phyloP scores from a whole-genome alignment of 2,797 vertebrate genomes.

The Acrocephalus scirpaceus region DNA sequence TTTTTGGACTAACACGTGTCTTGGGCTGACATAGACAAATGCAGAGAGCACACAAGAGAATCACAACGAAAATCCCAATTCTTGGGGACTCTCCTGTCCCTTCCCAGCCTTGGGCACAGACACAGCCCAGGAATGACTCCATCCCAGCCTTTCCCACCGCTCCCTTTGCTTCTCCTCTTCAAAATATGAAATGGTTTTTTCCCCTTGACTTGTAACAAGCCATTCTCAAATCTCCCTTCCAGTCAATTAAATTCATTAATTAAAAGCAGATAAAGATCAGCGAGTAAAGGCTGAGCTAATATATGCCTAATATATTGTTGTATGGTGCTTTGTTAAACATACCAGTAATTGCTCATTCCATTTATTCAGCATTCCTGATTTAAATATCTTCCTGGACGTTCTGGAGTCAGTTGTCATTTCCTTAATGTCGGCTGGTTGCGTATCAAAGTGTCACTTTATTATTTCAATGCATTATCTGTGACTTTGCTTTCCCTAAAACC shows the following conservation, averaged over 20 bases:
- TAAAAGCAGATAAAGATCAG: constrained; percentile 51
- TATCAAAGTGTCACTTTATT: constrained; percentile 23
- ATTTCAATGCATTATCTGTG: not conserved
- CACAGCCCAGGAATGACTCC: not conserved
- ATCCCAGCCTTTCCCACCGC: not conserved
- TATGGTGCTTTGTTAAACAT: constrained; percentile 41
- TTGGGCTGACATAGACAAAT: not conserved
- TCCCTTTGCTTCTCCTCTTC: not conserved
- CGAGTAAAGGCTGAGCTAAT: constrained; percentile 53
- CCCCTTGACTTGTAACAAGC: not conserved
- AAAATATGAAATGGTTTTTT: not conserved
- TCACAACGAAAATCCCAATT: not conserved
- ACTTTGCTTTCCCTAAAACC: constrained; percentile 32
- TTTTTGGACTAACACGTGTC: not conserved
- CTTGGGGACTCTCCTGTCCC: not conserved
- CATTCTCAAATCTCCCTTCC: constrained; percentile 8
- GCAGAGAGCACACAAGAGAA: not conserved
- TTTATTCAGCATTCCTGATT: constrained; percentile 11
- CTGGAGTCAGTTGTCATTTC: constrained; percentile 20
- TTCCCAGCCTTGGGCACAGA: not conserved
- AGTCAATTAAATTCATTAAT: constrained; percentile 60
- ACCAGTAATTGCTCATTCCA: constrained; percentile 39
- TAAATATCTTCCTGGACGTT: constrained; percentile 33
- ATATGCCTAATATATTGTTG: constrained; percentile 39
- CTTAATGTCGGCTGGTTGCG: not conserved